Conservation (phyloP, 2,888 invertebrate species). For the Spisula subtruncata region DNA sequence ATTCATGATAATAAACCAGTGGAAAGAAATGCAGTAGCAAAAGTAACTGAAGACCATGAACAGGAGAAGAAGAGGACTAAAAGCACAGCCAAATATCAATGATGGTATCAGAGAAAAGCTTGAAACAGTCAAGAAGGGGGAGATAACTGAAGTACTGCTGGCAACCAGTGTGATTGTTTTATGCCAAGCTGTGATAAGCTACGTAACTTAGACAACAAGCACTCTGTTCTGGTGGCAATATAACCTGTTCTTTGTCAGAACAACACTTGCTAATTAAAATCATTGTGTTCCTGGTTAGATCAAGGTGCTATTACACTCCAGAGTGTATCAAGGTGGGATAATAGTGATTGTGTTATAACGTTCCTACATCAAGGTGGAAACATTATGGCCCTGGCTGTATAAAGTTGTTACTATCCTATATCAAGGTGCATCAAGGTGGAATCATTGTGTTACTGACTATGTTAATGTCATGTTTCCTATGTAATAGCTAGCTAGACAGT, state of each 20-base stretch:
- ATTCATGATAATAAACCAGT: too few relatives aligned
- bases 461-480: slow-evolving; percentile 9
- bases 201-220: background rate
- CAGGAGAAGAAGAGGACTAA: too few relatives aligned
- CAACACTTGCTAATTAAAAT: background rate
- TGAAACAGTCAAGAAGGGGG: background rate
- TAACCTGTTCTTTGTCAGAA: background rate
- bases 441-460: background rate
- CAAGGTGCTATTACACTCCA: too few relatives aligned
- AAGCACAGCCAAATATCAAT: background rate
- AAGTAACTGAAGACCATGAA: too few relatives aligned
- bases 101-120: background rate
- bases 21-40: too few relatives aligned
- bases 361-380: too few relatives aligned
- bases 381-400: too few relatives aligned
- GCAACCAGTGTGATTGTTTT: background rate
- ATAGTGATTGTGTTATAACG: too few relatives aligned
- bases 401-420: too few relatives aligned
- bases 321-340: too few relatives aligned
- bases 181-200: background rate
- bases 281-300: background rate
- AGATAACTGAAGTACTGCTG: background rate
- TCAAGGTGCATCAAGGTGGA: too few relatives aligned
- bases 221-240: background rate
- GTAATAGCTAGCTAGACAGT: too few relatives aligned